Percentiles rank a stretch among this genome's conserved stretches.
Conservation (phyloP, 2,113 vertebrate species). For the Hemichromis elongatus region DNA sequence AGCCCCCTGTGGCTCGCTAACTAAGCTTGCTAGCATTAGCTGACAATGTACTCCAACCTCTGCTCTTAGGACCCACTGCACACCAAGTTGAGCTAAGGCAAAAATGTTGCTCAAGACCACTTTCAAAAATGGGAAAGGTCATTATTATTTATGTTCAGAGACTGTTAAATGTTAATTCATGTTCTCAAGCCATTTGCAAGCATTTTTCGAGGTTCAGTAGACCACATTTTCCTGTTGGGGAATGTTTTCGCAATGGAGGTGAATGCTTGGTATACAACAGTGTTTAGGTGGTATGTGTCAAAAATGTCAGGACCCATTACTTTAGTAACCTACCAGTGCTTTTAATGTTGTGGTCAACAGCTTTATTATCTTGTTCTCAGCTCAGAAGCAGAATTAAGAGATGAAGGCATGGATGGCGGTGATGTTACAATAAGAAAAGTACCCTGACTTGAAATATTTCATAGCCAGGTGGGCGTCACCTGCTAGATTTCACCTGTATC, state of each 20-base stretch:
- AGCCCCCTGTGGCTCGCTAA: neutral
- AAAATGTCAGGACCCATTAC: neutral
- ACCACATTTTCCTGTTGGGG: neutral
- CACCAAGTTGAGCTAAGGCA: neutral
- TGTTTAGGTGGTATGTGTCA: neutral
- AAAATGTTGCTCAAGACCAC: too few relatives aligned
- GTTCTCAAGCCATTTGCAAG: neutral
- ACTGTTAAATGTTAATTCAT: neutral
- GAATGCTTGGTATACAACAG: neutral
- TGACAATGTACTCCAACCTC: neutral
- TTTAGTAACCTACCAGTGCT: neutral
- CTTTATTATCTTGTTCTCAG: neutral
- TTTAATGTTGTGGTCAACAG: neutral
- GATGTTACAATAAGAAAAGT: conserved; percentile 79
- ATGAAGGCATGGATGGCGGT: conserved; percentile 81
- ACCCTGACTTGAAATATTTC: conserved; percentile 78
- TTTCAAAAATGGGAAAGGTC: neutral
- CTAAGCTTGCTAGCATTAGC: neutral
- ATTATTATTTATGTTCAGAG: neutral
- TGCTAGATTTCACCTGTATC: conserved; percentile 87
- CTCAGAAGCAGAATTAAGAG: conserved; percentile 86
- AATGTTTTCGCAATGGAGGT: neutral
- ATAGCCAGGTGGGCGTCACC: conserved; percentile 82
- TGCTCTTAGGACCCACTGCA: neutral
- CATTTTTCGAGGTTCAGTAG: neutral